Evolutionary conservation across 1,140 invertebrate species (phyloP).

Genomic region (Neoseiulus cucumeris): DNA sequence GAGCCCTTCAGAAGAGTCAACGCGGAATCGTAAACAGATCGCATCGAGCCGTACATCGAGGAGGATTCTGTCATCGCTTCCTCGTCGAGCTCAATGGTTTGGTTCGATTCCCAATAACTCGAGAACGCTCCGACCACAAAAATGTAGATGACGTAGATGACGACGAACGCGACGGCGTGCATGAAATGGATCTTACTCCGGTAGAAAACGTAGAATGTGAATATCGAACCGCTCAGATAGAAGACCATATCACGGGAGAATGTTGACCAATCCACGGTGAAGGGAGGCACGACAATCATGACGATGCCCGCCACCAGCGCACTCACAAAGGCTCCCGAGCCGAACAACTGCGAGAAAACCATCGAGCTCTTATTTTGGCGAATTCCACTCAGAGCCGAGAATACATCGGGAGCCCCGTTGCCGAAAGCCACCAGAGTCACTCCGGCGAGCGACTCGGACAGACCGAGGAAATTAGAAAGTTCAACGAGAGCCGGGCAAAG

Average conservation of each 20-base stretch:
- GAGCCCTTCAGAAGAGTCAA: no score
- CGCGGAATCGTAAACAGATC: no score
- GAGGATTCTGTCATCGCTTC: background rate
- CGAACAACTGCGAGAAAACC: slow-evolving; percentile 37
- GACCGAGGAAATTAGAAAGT: slow-evolving; percentile 38
- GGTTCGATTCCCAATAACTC: background rate
- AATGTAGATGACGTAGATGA: slow-evolving; percentile 14
- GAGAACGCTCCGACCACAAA: slow-evolving; percentile 4
- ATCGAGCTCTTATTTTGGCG: slow-evolving; percentile 33
- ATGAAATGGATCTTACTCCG: background rate
- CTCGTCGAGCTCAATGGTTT: background rate
- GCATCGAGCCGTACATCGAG: background rate
- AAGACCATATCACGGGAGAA: slow-evolving; percentile 16
- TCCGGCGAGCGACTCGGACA: slow-evolving; percentile 51
- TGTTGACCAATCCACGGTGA: slow-evolving; percentile 13
- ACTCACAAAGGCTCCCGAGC: background rate
- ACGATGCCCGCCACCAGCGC: slow-evolving; percentile 14
- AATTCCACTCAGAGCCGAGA: slow-evolving; percentile 37
- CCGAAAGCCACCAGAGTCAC: slow-evolving; percentile 57
- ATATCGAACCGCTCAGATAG: slow-evolving; percentile 15
- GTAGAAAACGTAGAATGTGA: slow-evolving; percentile 3
- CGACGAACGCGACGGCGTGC: slow-evolving; percentile 11
- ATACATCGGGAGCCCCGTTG: slow-evolving; percentile 53
- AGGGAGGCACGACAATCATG: slow-evolving; percentile 15
- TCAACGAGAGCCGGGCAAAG: slow-evolving; percentile 45